phyloP scores from a whole-genome alignment of 2,113 vertebrate species.

The Hystrix brachyura region DNA sequence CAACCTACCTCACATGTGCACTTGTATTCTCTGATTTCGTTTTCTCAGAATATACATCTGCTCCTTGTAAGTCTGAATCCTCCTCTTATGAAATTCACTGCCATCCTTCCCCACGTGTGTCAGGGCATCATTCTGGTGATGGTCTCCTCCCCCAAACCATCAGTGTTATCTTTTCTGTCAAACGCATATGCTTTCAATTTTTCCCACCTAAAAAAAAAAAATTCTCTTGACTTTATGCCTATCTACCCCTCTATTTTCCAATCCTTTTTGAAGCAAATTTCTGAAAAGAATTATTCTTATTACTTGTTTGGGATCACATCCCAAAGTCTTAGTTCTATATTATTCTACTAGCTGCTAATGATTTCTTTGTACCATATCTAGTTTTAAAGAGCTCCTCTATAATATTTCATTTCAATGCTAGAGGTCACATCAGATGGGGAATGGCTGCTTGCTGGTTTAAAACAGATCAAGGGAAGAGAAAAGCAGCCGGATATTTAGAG shows the following conservation, averaged over 20 bases:
- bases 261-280: neutral
- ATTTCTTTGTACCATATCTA: conserved; percentile 8
- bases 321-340: neutral
- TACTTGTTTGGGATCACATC: neutral
- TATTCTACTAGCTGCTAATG: neutral
- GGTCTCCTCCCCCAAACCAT: neutral
- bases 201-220: neutral
- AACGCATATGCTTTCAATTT: neutral
- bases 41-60: neutral
- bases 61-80: no score
- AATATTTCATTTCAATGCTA: conserved; percentile 48
- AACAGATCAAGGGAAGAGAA: conserved; percentile 34
- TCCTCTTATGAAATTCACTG: neutral
- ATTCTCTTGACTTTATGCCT: neutral
- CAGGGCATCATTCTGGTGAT: neutral
- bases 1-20: neutral
- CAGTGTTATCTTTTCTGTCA: neutral
- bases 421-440: neutral
- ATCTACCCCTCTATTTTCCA: neutral
- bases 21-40: neutral
- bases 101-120: neutral
- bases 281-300: neutral
- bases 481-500: conserved; percentile 64
- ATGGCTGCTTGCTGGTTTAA: conserved; percentile 50
- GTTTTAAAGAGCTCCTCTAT: conserved; percentile 49